Evolutionary conservation across 2,888 invertebrate species (phyloP), one percentile per base, ranked within the genome.

Genomic region (Lycophotia porphyrea): DNA sequence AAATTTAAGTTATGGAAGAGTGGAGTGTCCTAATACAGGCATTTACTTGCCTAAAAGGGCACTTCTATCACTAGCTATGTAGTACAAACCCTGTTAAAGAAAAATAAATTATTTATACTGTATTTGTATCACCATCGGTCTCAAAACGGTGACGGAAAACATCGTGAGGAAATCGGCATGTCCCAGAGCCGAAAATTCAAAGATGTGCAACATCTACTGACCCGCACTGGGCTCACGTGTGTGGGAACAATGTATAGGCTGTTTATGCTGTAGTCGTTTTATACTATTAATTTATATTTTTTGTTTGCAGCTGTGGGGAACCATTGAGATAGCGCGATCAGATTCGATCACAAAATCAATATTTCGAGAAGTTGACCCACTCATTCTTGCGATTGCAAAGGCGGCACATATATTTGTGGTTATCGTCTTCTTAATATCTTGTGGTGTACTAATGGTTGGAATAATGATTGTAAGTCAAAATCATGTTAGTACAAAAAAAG

Each of bases 401-500:
- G 44, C n/a, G 2, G 18, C 21, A 1, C 65, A 74, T 49, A 21
- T 65, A 60, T 31, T 58, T 31, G 21, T 75, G n/a, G 39, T 74
- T 8, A 24, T 55, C 1, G 9, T 44, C 18, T 75, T 75, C 31
- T 39, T 74, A 39, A 21, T 74, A 0, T 31, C 58, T 4, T 65
- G 74, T 64, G 75, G 47, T 21, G 2, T 47, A 13, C 55, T 75
- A 18, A 13, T 75, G 65, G 13, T 75, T 31, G 74, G 75, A 2
- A 39, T 75, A 9, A 65, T 75, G n/a, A 21, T 47, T 47, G 75
- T 75, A 39, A 74, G 75, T 75, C 64, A 63, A 42, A 1, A n/a
- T 36, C 7, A 34, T 34, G 5, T 63, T 63, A n/a, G 15, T 36
- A 52, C 24, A 49, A 21, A 49, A 47, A 21, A 47, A 7, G 2